Percentiles rank a stretch among this genome's conserved stretches.
phyloP scores from a whole-genome alignment of 1,140 invertebrate genomes.

The Drosophila tsacasi region DNA sequence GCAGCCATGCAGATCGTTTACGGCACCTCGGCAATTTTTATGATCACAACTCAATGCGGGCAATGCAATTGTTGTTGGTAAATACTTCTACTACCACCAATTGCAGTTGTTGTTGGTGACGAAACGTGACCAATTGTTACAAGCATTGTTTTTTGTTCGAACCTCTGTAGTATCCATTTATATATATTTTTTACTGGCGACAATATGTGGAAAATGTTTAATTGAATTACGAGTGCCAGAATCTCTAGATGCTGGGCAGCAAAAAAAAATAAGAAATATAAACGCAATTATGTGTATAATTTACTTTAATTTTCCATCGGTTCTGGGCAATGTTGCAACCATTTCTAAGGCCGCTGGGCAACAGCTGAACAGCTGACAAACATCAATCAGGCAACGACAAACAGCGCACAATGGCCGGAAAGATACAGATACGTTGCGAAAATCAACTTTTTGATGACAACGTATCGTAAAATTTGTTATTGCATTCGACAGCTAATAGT shows the following conservation, averaged over 20 bases:
- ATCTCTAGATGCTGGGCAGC: constrained; percentile 2
- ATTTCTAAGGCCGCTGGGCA: constrained; percentile 61
- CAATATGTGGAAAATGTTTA: constrained; percentile 72
- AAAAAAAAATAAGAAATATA: constrained; percentile 1
- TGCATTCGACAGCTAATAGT: too few species aligned
- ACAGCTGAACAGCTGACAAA: constrained; percentile 67
- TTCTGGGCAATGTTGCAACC: constrained; percentile 54
- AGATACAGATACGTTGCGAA: too few species aligned
- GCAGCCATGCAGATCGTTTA: constrained; percentile 28
- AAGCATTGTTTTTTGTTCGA: constrained; percentile 35
- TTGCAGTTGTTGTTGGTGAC: constrained; percentile 47
- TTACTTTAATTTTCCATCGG: constrained; percentile 70
- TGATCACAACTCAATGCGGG: constrained; percentile 65
- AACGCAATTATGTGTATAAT: constrained; percentile 72
- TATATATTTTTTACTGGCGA: constrained; percentile 24
- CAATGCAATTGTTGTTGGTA: constrained; percentile 47
- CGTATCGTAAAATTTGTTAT: too few species aligned
- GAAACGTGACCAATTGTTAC: constrained; percentile 75
- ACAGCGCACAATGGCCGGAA: too few species aligned
- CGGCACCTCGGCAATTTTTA: constrained; percentile 65
- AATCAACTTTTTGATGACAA: too few species aligned
- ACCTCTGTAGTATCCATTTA: constrained; percentile 44
- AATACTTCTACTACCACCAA: background rate
- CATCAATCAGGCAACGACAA: constrained; percentile 69
- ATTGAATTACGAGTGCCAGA: constrained; percentile 67